Percentiles rank a stretch among this genome's conserved stretches.
These are phyloP conservation scores for Gobionotothen gibberifrons DNA, from an alignment of 2,797 vertebrate species.

Conservation along the genomic window DNA sequence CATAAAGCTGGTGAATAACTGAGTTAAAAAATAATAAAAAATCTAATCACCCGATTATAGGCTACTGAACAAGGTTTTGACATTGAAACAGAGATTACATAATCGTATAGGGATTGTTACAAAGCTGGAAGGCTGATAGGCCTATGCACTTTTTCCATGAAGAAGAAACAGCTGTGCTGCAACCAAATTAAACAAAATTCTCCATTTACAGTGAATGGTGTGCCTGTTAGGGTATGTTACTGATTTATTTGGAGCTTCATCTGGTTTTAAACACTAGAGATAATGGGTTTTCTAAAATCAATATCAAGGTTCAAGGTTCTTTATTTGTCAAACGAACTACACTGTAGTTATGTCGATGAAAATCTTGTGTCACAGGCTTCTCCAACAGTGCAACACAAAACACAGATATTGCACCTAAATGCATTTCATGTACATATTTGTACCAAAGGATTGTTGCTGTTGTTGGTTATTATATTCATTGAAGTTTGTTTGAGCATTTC, in stretches of 20 bases:
- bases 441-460: neutral
- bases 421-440: neutral
- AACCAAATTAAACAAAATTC: slow-evolving; percentile 25
- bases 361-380: no score
- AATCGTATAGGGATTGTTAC: neutral
- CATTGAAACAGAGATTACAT: slow-evolving; percentile 9
- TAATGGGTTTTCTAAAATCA: neutral
- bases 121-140: slow-evolving; percentile 9
- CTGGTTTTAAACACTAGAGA: neutral
- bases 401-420: neutral
- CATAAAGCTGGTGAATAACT: neutral
- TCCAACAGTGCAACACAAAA: no score
- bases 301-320: no score
- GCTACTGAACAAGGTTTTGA: neutral
- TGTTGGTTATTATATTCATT: neutral
- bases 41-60: neutral
- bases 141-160: slow-evolving; percentile 4
- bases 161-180: neutral
- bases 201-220: slow-evolving; percentile 8
- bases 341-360: no score
- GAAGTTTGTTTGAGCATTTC: neutral
- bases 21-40: no score
- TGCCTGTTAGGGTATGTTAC: neutral
- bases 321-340: no score
- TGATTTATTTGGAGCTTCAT: neutral